phyloP scores from a whole-genome alignment of 2,797 vertebrate genomes.

The Ataeniobius toweri region DNA sequence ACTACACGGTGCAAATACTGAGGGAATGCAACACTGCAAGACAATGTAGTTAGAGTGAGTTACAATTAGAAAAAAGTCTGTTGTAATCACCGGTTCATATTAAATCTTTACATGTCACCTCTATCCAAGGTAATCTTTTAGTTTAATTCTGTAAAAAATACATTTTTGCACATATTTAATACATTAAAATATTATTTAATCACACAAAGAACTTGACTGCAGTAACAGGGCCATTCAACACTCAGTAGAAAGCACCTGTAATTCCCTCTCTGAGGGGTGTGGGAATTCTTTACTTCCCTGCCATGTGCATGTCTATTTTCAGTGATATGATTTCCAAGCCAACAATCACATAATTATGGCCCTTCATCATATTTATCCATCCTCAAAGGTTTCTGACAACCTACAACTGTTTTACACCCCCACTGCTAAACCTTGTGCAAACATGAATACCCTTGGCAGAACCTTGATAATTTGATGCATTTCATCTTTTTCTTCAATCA shows the following conservation, averaged over 20 bases:
- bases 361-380: slow-evolving; percentile 79
- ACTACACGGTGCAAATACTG: neutral
- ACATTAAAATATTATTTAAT: slow-evolving; percentile 49
- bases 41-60: neutral
- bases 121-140: slow-evolving; percentile 18
- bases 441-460: slow-evolving; percentile 67
- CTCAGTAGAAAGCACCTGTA: slow-evolving; percentile 62
- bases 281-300: slow-evolving; percentile 71
- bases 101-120: slow-evolving; percentile 16
- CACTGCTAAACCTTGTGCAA: slow-evolving; percentile 72
- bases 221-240: slow-evolving; percentile 39
- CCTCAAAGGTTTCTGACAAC: slow-evolving; percentile 76
- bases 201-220: slow-evolving; percentile 39
- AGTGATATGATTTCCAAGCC: slow-evolving; percentile 75
- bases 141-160: neutral
- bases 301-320: slow-evolving; percentile 75
- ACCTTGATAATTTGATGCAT: slow-evolving; percentile 61
- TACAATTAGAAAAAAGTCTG: neutral
- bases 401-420: slow-evolving; percentile 74
- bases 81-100: neutral
- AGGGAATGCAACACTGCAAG: neutral
- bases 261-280: slow-evolving; percentile 66
- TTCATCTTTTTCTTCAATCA: slow-evolving; percentile 56
- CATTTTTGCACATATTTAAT: slow-evolving; percentile 23
- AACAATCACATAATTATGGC: slow-evolving; percentile 79